Evolutionary conservation across 2,797 vertebrate species (phyloP), one percentile per base, ranked within the genome.

Genomic region (Esox masquinongy): DNA sequence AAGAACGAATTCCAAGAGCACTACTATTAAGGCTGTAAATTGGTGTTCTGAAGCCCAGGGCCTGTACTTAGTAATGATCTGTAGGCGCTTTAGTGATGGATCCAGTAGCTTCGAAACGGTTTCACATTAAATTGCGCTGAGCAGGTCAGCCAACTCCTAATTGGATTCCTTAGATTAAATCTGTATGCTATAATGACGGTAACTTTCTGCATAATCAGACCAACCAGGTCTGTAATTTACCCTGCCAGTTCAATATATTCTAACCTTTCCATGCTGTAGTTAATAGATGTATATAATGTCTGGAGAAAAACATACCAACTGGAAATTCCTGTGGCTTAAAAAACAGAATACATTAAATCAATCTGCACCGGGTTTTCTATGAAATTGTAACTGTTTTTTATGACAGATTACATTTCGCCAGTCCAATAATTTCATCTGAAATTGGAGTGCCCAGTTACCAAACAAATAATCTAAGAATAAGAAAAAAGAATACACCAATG

Each of bases 81-180:
- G 53, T 22, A 59, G 53, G 9, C n/a, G 53, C 19, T 43, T 22
- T n/a, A 59, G 53, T 59, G 53, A 59, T 59, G n/a, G n/a, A 22
- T 59, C 53, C 53, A 59, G 53, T 59, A 59, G 53, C n/a, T 11
- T 59, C 5, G 53, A 3, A 59, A 19, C n/a, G 2, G 53, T 22
- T 59, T 59, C 53, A 59, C n/a, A 59, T 59, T 22, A 59, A n/a
- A 59, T 59, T 59, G 53, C 53, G 9, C 2, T 59, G 53, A 59
- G 53, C 53, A 59, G n/a, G 53, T 59, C n/a, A 56, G n/a, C 53
- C 53, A 22, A 59, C n/a, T 59, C 53, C 53, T 59, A 59, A 59
- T 56, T 56, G 3, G 1, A 56, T 56, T 56, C 17, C n/a, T 59
- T 12, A n/a, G 53, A 56, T n/a, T 59, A 59, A n/a, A 22, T 59